Percentiles rank a stretch among this genome's conserved stretches.
Evolutionary conservation across 2,113 vertebrate species (phyloP).

Genomic region (Leucoraja erinaceus): DNA sequence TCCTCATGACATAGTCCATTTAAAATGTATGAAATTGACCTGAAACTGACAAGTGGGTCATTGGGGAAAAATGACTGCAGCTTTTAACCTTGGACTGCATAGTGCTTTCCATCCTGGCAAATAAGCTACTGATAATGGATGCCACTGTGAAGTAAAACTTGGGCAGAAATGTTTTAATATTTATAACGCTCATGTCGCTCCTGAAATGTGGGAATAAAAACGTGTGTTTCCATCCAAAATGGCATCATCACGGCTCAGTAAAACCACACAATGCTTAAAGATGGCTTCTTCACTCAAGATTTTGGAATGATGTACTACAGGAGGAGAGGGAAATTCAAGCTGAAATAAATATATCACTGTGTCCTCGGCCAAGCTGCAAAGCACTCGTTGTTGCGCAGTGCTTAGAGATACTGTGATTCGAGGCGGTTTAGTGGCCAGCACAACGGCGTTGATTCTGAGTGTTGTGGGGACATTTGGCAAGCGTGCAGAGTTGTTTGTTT

Average conservation of each 20-base stretch:
- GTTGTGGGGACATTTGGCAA: background rate
- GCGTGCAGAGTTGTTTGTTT: background rate
- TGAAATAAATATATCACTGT: background rate
- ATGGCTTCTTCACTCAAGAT: background rate
- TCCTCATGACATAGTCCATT: conserved; percentile 28
- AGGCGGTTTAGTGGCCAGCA: background rate
- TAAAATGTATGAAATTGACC: conserved; percentile 39
- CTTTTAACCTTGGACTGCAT: conserved; percentile 26
- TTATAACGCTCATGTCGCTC: conserved; percentile 1
- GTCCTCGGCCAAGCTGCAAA: background rate
- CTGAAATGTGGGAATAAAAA: background rate
- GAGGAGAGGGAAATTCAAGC: too few species aligned
- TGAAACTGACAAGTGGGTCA: conserved; percentile 34
- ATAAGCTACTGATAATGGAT: conserved; percentile 31
- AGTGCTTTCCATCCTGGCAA: background rate
- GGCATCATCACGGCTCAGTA: background rate
- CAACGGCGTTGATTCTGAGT: background rate
- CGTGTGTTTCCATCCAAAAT: background rate
- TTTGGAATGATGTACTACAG: background rate
- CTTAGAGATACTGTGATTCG: background rate
- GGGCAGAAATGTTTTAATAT: conserved; percentile 25
- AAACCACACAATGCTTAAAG: background rate
- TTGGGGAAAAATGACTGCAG: conserved; percentile 29
- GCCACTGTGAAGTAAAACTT: background rate
- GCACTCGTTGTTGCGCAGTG: background rate